Percentiles rank a stretch among this genome's conserved stretches.
Conservation (phyloP, 2,113 vertebrate species). For the Ictalurus furcatus region DNA sequence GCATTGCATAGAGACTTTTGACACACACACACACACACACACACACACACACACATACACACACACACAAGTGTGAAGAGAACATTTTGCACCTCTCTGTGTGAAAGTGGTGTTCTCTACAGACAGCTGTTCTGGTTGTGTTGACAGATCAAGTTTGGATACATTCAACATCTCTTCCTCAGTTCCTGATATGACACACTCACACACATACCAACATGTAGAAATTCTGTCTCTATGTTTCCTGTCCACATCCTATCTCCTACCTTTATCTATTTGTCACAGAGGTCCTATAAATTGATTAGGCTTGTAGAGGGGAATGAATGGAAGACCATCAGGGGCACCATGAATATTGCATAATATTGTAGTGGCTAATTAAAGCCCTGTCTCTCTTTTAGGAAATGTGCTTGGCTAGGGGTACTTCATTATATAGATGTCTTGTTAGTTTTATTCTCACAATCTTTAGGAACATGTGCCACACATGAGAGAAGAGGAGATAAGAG, state of each 20-base stretch:
- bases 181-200: not conserved
- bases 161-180: not conserved
- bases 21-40: constrained; percentile 1
- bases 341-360: not conserved
- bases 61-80: not conserved
- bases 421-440: not conserved
- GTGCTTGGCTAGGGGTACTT: not conserved
- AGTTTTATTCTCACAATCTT: not conserved
- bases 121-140: constrained; percentile 10
- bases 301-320: not conserved
- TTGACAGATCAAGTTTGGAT: constrained; percentile 11
- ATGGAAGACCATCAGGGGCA: not conserved
- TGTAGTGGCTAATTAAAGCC: not conserved
- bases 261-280: not conserved
- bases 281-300: not conserved
- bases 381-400: not conserved
- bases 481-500: not conserved
- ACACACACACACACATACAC: constrained; percentile 5
- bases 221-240: not conserved
- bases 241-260: not conserved
- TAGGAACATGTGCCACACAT: not conserved
- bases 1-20: not conserved
- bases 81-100: not conserved
- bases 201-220: no score
- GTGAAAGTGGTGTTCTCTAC: not conserved